A percentile compares a stretch with the other conserved stretches of the same genome.
phyloP scores from a whole-genome alignment of 2,888 invertebrate genomes.

The Torymus texanus region DNA sequence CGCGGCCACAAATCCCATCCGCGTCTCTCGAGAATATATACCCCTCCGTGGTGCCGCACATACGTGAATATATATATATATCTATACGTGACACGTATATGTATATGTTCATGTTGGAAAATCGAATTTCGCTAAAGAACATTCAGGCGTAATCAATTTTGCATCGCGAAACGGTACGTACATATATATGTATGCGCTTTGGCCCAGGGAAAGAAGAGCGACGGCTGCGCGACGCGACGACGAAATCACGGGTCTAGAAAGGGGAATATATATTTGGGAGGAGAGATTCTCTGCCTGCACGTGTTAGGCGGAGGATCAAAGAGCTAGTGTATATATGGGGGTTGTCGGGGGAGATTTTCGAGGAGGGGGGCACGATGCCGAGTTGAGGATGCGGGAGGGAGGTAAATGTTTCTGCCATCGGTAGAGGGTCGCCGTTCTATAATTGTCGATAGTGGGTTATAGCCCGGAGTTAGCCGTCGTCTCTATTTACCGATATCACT shows the following conservation, averaged over 20 bases:
- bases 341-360: neutral
- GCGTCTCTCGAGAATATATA: too few relatives aligned
- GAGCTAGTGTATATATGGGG: slow-evolving; percentile 25
- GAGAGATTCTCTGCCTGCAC: neutral
- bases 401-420: slow-evolving; percentile 39
- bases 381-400: neutral
- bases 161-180: neutral
- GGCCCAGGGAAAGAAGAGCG: slow-evolving; percentile 1
- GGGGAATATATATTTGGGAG: neutral
- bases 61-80: slow-evolving; percentile 14
- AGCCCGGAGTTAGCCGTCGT: too few relatives aligned
- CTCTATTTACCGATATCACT: too few relatives aligned
- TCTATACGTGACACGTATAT: neutral
- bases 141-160: slow-evolving; percentile 41
- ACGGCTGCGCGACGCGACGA: neutral
- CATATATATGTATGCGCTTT: too few relatives aligned
- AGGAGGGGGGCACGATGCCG: neutral
- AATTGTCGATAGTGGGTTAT: slow-evolving; percentile 17
- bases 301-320: slow-evolving; percentile 27
- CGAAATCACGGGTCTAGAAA: neutral
- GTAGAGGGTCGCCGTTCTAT: neutral
- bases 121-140: slow-evolving; percentile 38
- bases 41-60: too few relatives aligned
- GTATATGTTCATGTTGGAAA: slow-evolving; percentile 12
- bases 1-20: too few relatives aligned